Conservation (phyloP, 2,113 vertebrate species). For the Poeciliopsis occidentalis region DNA sequence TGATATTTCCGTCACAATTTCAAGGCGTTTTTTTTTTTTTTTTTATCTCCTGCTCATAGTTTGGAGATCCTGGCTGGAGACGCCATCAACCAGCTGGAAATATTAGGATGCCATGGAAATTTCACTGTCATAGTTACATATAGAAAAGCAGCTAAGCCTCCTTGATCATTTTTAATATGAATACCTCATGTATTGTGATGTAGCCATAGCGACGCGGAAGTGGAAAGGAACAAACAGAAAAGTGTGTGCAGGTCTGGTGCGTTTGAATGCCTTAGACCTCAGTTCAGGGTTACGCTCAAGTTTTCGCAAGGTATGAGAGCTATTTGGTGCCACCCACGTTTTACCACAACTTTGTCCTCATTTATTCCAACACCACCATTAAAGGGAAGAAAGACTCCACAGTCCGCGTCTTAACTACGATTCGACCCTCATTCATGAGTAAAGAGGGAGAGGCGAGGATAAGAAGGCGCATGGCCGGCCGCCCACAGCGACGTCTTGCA, state of each 20-base stretch:
- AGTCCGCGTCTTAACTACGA: not conserved
- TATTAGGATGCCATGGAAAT: not conserved
- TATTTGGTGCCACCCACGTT: not conserved
- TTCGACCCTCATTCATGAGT: not conserved
- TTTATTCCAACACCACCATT: not conserved
- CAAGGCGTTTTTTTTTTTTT: not conserved
- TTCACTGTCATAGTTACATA: not conserved
- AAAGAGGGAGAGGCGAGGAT: not conserved
- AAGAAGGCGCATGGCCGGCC: not conserved
- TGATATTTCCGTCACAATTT: not conserved
- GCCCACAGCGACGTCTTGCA: slow-evolving; percentile 7
- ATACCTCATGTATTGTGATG: not conserved
- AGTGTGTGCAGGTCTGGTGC: not conserved
- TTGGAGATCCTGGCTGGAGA: not conserved
- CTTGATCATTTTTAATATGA: not conserved
- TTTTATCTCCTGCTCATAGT: not conserved
- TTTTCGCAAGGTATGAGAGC: not conserved
- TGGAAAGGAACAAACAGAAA: not conserved
- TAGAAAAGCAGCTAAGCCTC: not conserved
- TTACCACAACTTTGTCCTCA: not conserved
- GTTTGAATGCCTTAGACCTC: not conserved
- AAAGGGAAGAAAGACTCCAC: not conserved
- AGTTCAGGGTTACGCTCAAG: not conserved
- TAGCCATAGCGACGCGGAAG: not conserved
- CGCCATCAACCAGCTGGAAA: slow-evolving; percentile 1